These are phyloP conservation scores for Tribolium castaneum DNA, from an alignment of 1,140 invertebrate genomes.

Conservation along the genomic window DNA sequence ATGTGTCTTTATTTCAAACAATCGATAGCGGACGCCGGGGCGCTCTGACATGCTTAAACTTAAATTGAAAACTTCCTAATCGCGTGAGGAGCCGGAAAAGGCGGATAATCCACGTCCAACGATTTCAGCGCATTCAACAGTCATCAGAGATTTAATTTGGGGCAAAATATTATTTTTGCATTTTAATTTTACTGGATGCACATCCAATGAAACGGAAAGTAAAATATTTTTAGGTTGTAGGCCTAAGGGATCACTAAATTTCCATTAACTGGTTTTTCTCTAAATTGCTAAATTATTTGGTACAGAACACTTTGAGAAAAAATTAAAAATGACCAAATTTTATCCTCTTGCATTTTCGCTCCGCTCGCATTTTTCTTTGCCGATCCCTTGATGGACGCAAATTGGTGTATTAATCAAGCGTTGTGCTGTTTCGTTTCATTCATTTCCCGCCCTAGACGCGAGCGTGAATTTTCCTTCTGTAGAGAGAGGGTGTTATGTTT, in stretches of 20 bases:
- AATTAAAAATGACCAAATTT: too few relatives aligned
- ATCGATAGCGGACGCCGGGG: neutral
- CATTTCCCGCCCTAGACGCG: neutral
- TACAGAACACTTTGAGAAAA: too few relatives aligned
- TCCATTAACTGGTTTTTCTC: too few relatives aligned
- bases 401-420: constrained; percentile 21
- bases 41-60: neutral
- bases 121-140: too few relatives aligned
- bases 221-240: too few relatives aligned
- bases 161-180: too few relatives aligned
- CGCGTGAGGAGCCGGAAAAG: neutral
- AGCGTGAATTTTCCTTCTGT: neutral
- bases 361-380: neutral
- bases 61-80: neutral
- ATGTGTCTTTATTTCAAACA: neutral
- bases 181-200: too few relatives aligned
- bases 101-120: too few relatives aligned
- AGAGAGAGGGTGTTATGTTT: constrained; percentile 19
- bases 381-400: constrained; percentile 18
- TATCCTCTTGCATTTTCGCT: neutral
- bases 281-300: too few relatives aligned
- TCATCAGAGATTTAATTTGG: too few relatives aligned
- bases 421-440: constrained; percentile 19
- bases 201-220: too few relatives aligned
- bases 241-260: too few relatives aligned